A percentile compares a stretch with the other conserved stretches of the same genome.
These are phyloP conservation scores for Conus ventricosus DNA, from an alignment of 1,140 invertebrate genomes.

Conservation along the genomic window DNA sequence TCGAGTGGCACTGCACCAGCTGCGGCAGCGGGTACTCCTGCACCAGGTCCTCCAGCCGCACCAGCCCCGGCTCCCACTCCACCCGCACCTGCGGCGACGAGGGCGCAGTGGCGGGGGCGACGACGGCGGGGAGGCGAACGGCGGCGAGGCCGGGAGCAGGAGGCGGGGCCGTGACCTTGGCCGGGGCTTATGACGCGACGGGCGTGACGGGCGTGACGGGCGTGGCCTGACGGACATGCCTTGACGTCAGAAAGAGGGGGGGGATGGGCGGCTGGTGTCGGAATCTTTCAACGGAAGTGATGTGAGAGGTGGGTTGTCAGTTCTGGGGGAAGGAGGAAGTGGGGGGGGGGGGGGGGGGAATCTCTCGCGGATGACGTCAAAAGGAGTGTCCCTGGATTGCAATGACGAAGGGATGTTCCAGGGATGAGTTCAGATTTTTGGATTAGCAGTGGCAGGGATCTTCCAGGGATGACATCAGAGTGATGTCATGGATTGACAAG, in stretches of 20 bases:
- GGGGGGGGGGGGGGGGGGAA: no score
- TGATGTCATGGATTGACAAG: no score
- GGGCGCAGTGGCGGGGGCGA: neutral
- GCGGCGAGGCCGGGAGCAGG: neutral
- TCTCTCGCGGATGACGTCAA: no score
- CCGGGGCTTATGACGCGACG: neutral
- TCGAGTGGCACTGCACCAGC: constrained; percentile 17
- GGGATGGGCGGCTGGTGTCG: neutral
- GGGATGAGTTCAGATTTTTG: no score
- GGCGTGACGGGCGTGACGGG: neutral
- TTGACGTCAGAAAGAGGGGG: no score
- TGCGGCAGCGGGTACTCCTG: constrained; percentile 15
- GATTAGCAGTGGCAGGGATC: no score
- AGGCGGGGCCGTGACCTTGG: constrained; percentile 17
- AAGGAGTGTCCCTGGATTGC: no score
- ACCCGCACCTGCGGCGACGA: neutral
- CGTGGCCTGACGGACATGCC: neutral
- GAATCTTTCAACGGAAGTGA: no score
- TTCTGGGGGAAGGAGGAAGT: no score
- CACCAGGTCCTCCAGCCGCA: constrained; percentile 10
- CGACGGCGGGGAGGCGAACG: neutral
- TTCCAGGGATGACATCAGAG: no score
- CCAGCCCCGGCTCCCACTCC: neutral
- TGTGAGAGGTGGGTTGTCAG: no score
- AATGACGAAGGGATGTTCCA: no score